A percentile compares a stretch with the other conserved stretches of the same genome.
Evolutionary conservation across 2,888 invertebrate genomes (phyloP).

Genomic region (Argyresthia goedartella): DNA sequence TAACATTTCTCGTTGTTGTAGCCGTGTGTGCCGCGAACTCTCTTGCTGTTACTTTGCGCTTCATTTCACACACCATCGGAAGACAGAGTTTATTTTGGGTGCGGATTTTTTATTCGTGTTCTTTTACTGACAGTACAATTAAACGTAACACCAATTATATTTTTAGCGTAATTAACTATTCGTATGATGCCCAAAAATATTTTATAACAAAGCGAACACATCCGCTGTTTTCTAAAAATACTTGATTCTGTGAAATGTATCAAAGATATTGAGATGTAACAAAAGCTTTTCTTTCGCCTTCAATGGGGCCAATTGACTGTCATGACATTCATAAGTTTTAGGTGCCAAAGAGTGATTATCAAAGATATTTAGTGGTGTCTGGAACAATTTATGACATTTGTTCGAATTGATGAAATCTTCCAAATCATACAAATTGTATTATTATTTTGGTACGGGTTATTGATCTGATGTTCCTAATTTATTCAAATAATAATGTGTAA

Average conservation of each 20-base stretch:
- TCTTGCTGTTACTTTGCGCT: conserved; percentile 1
- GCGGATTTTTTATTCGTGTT: conserved; percentile 21
- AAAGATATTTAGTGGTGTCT: conserved; percentile 52
- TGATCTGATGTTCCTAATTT: conserved; percentile 68
- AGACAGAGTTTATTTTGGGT: conserved; percentile 16
- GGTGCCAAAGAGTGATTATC: conserved; percentile 70
- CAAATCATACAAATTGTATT: conserved; percentile 46
- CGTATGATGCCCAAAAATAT: conserved; percentile 2
- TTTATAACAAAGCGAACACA: neutral
- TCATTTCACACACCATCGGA: conserved; percentile 34
- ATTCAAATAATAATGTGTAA: conserved; percentile 24
- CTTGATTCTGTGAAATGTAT: conserved; percentile 3
- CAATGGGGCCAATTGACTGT: conserved; percentile 33
- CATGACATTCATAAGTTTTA: conserved; percentile 43
- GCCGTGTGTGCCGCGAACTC: neutral
- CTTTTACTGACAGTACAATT: conserved; percentile 36
- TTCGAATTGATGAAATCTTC: conserved; percentile 51
- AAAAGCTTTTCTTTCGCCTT: conserved; percentile 20
- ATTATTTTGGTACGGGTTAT: conserved; percentile 63
- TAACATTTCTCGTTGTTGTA: conserved; percentile 43
- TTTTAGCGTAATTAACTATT: conserved; percentile 12
- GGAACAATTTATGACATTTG: conserved; percentile 52
- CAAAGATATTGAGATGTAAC: conserved; percentile 5
- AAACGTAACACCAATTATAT: conserved; percentile 24
- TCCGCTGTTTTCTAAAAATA: conserved; percentile 4